A percentile compares a stretch with the other conserved stretches of the same genome.
phyloP scores from a whole-genome alignment of 2,888 invertebrate genomes.

The Neocrepidodera transversa region DNA sequence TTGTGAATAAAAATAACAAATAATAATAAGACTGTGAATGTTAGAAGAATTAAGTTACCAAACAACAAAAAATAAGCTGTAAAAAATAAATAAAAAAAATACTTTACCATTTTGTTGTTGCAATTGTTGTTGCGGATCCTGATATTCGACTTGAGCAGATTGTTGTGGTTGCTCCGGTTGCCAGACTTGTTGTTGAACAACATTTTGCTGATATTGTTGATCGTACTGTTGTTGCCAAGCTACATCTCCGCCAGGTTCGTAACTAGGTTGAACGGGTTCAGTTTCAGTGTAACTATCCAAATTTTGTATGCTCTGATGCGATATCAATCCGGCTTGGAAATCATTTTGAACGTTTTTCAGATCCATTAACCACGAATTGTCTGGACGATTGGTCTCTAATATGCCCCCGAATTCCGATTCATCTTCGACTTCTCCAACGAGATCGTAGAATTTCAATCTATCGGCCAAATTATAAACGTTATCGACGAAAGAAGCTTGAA shows the following conservation, averaged over 20 bases:
- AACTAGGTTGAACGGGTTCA: slow-evolving; percentile 33
- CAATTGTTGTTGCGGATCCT: slow-evolving; percentile 44
- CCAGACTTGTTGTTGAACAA: slow-evolving; percentile 34
- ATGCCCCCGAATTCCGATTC: slow-evolving; percentile 51
- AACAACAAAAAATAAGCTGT: no score
- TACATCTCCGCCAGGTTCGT: slow-evolving; percentile 39
- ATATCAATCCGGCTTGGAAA: slow-evolving; percentile 57
- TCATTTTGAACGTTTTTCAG: slow-evolving; percentile 60
- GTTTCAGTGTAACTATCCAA: slow-evolving; percentile 24
- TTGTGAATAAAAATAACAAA: no score
- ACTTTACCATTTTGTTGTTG: slow-evolving; percentile 20
- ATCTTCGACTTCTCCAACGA: slow-evolving; percentile 54
- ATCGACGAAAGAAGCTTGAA: slow-evolving; percentile 64
- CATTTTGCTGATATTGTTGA: slow-evolving; percentile 48
- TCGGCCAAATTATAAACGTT: slow-evolving; percentile 62
- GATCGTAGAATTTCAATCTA: slow-evolving; percentile 58
- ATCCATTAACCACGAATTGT: slow-evolving; percentile 67
- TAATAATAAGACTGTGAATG: no score
- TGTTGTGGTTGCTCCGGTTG: slow-evolving; percentile 51
- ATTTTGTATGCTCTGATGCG: slow-evolving; percentile 45
- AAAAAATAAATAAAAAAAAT: no score
- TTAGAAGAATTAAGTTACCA: no score
- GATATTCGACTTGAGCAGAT: slow-evolving; percentile 34
- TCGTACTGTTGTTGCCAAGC: slow-evolving; percentile 48
- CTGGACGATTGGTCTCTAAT: slow-evolving; percentile 56